Base-by-base conservation (phyloP, 2,797 vertebrate species). In the Cynodonichthys magdalenae region DNA sequence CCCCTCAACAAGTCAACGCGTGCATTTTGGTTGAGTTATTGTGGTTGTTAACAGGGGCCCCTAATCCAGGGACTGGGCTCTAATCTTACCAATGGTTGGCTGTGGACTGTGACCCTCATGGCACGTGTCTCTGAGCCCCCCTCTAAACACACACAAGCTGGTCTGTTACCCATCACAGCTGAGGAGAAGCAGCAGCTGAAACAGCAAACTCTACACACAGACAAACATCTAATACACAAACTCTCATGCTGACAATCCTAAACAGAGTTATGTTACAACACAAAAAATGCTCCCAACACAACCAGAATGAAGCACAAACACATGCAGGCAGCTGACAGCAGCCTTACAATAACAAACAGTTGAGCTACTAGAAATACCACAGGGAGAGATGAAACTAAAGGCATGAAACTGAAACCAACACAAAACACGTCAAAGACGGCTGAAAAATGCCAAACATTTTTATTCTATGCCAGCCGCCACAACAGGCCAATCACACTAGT, bases 301-400 rank as follows among this genome's bases (percentile, higher is more conserved):
- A 60, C 18, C 39, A 61, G 62, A n/a, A 63, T 29, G 66, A 64
- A 57, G 74, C 85, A 83, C 34, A 12, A 36, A 12, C 59, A 55
- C 64, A 70, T 69, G 53, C 31, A 24, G 58, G 87, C 92, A 91
- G 90, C 92, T 92, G 92, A 89, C 74, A 36, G 83, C 79, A 74
- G 79, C 59, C 72, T 79, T 86, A 87, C 83, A 88, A 91, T 85
- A 93, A 91, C 87, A 91, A 86, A 81, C 85, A 86, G 78, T 86
- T 81, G 78, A 80, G 83, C 85, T 86, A 88, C 81, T 87, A 88
- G 79, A 91, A 92, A 92, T 90, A 82, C 88, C 89, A 66, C 55
- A 52, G 82, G 31, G 3, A 49, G 69, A 77, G 75, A 83, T 53
- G 75, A 86, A 77, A 76, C 68, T 12, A 24, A 49, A 82, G 52